A percentile compares a stretch with the other conserved stretches of the same genome.
Conservation (phyloP, 2,797 vertebrate species). For the Xenentodon cancila region DNA sequence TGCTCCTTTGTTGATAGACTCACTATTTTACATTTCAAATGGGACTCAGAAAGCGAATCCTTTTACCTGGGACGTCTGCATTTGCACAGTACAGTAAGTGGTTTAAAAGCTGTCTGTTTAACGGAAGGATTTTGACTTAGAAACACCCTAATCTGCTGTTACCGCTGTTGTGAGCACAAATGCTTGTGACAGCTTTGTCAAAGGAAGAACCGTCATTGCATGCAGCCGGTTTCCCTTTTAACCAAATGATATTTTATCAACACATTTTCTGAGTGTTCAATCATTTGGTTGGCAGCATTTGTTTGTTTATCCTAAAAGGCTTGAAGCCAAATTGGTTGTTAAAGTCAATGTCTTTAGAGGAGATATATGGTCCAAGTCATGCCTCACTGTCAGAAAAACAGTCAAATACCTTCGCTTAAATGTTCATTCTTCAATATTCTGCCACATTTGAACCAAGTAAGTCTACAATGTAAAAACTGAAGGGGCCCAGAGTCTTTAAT, state of each 20-base stretch:
- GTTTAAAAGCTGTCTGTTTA: constrained; percentile 78
- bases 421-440: too few species aligned
- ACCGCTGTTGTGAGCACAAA: constrained; percentile 73
- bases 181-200: constrained; percentile 71
- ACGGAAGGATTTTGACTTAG: constrained; percentile 73
- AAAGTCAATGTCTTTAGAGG: too few species aligned
- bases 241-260: constrained; percentile 29
- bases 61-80: constrained; percentile 62
- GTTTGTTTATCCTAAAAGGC: too few species aligned
- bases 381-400: too few species aligned
- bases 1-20: constrained; percentile 50
- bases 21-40: constrained; percentile 76
- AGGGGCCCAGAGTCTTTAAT: too few species aligned
- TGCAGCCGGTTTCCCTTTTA: constrained; percentile 28
- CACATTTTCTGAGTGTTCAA: constrained; percentile 27
- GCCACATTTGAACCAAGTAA: too few species aligned
- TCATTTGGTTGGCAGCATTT: background rate
- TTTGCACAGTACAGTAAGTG: constrained; percentile 66
- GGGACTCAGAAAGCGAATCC: constrained; percentile 61
- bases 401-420: too few species aligned
- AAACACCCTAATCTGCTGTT: constrained; percentile 78
- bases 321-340: too few species aligned
- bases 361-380: too few species aligned
- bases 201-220: constrained; percentile 51
- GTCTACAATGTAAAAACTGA: too few species aligned